Evolutionary conservation across 2,888 invertebrate species (phyloP), one percentile per base, ranked within the genome.

Genomic region (Entomobrya proxima): DNA sequence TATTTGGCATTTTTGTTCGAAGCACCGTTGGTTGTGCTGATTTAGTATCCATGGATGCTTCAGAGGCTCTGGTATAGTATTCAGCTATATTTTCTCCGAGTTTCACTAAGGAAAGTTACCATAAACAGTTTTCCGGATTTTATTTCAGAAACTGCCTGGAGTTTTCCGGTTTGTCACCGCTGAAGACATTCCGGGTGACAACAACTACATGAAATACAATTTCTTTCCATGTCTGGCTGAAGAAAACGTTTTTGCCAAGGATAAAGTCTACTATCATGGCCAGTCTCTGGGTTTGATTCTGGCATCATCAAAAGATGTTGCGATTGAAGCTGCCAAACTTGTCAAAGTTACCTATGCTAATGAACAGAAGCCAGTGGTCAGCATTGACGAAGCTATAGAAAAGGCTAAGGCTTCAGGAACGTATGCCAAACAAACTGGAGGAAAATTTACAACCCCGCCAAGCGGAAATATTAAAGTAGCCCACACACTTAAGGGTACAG

Each of bases 1-100:
- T 96, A 0, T 94, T 93, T 91, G 96, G 94, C 21, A 94, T 95
- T 5, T 95, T 96, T 90, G 95, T 96, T 0, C 92, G 94, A 1
- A 93, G 95, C 76, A 94, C 64, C 92, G 94, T 91, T 91, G 93
- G 81, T 91, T 93, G 85, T 82, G 95, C 95, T 0, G 93, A 93
- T 87, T 93, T 96, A 77, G 92, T 91, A n/a, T 92, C 91, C 13
- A 94, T 96, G 87, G 95, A 96, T 91, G 91, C 94, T 1, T 92
- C 93, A 2, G 93, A 93, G 88, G 92, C 92, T 5, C 74, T 92
- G 90, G 91, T 91, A 50, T 92, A 86, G 92, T 92, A n/a, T 83
- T 91, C n/a, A 91, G 91, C 67, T 55, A 2, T 55, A 44, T 18
- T 52, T 52, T 61, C 32, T 24, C 21, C n/a, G 24, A 27, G 21